Conservation (phyloP, 2,888 invertebrate genomes). For the Sclerodermus sp. region DNA sequence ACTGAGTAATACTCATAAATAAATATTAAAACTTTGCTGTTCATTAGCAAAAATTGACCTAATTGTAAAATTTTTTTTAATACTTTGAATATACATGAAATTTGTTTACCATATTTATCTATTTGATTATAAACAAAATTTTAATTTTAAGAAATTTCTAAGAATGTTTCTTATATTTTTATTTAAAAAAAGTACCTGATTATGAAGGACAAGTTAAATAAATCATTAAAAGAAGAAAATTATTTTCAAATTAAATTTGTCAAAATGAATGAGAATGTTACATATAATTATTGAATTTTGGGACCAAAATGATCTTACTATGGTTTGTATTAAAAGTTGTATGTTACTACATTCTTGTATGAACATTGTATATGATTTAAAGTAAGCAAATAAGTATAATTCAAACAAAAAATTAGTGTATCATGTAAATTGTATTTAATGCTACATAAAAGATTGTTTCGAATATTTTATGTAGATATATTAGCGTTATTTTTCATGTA, state of each 20-base stretch:
- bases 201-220: slow-evolving; percentile 19
- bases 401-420: slow-evolving; percentile 21
- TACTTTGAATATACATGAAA: too few species aligned
- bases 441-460: slow-evolving; percentile 21
- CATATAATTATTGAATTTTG: slow-evolving; percentile 32
- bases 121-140: too few species aligned
- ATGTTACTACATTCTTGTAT: slow-evolving; percentile 33
- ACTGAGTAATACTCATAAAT: too few species aligned
- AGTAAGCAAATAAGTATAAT: slow-evolving; percentile 18
- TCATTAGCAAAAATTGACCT: too few species aligned
- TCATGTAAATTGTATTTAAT: slow-evolving; percentile 38
- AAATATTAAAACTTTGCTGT: too few species aligned
- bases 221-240: slow-evolving; percentile 18
- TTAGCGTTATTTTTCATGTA: slow-evolving; percentile 20
- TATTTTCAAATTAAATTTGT: slow-evolving; percentile 46
- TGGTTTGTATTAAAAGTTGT: slow-evolving; percentile 33
- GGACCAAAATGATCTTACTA: slow-evolving; percentile 45
- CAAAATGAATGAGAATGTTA: slow-evolving; percentile 49
- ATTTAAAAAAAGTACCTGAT: neutral
- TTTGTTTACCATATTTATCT: too few species aligned
- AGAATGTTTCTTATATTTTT: too few species aligned
- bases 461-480: slow-evolving; percentile 24
- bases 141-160: too few species aligned
- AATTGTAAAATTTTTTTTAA: slow-evolving; percentile 5
- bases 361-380: slow-evolving; percentile 25